Percentiles rank a stretch among this genome's conserved stretches.
Evolutionary conservation across 1,140 invertebrate species (phyloP).

Genomic region (Drosophila kurseongensis): DNA sequence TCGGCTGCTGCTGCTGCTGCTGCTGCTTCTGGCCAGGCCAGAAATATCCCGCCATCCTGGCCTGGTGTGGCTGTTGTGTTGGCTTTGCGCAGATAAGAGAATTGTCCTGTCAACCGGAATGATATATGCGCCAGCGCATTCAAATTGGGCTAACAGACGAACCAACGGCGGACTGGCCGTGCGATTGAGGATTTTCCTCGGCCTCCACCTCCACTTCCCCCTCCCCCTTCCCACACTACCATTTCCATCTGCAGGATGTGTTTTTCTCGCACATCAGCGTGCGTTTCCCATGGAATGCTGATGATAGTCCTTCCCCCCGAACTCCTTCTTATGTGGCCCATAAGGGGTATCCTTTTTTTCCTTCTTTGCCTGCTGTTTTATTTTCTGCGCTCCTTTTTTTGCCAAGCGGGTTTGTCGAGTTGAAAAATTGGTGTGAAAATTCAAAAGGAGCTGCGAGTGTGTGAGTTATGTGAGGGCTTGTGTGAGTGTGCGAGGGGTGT

Average conservation of each 20-base stretch:
- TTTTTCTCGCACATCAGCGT: constrained; percentile 82
- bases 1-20: neutral
- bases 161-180: constrained; percentile 54
- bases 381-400: constrained; percentile 48
- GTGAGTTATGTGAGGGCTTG: constrained; percentile 47
- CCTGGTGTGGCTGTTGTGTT: constrained; percentile 76
- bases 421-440: constrained; percentile 84
- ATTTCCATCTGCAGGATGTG: constrained; percentile 64
- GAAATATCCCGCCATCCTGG: constrained; percentile 13
- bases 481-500: constrained; percentile 54
- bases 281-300: constrained; percentile 74
- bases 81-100: constrained; percentile 84
- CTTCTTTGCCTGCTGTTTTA: constrained; percentile 33
- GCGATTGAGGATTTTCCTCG: constrained; percentile 48
- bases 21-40: constrained; percentile 24
- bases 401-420: constrained; percentile 76
- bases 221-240: neutral
- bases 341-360: constrained; percentile 24
- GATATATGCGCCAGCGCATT: constrained; percentile 84
- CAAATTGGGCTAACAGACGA: constrained; percentile 84
- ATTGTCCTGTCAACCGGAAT: constrained; percentile 85
- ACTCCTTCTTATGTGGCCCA: constrained; percentile 36
- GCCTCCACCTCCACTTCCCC: constrained; percentile 1
- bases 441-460: constrained; percentile 81
- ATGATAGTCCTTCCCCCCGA: constrained; percentile 53